These are phyloP conservation scores for Ecdyonurus torrentis DNA, from an alignment of 2,888 invertebrate genomes.

Conservation along the genomic window DNA sequence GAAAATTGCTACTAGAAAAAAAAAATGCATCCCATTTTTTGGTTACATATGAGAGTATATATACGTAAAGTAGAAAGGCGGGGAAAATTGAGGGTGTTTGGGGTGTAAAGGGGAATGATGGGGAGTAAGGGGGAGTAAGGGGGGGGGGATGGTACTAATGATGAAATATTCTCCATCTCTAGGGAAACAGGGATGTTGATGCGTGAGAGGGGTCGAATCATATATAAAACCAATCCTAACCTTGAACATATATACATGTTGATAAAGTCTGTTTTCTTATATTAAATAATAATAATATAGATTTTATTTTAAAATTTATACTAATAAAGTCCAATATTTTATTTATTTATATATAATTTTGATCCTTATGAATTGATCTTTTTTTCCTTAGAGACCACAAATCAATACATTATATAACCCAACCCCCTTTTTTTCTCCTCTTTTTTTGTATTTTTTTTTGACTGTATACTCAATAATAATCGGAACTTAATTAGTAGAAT, in stretches of 20 bases:
- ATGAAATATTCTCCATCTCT: background rate
- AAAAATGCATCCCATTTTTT: too few species aligned
- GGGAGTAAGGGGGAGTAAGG: too few species aligned
- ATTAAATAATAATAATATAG: too few species aligned
- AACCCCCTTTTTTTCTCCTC: background rate
- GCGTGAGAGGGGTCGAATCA: background rate
- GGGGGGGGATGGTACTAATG: background rate
- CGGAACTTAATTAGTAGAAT: background rate
- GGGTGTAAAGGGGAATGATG: too few species aligned
- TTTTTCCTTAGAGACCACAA: background rate
- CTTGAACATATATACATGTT: too few species aligned
- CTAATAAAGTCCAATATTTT: too few species aligned
- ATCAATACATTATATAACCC: background rate
- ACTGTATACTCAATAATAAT: background rate
- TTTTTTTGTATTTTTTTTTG: too few species aligned
- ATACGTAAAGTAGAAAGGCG: too few species aligned
- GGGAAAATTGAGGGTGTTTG: too few species aligned
- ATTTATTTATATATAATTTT: background rate
- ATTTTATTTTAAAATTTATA: too few species aligned
- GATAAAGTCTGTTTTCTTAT: too few species aligned
- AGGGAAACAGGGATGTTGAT: background rate
- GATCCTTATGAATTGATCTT: background rate
- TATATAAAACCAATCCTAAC: background rate
- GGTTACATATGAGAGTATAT: too few species aligned
- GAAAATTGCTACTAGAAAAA: background rate